phyloP scores from a whole-genome alignment of 2,888 invertebrate species.

The Odiellus spinosus region DNA sequence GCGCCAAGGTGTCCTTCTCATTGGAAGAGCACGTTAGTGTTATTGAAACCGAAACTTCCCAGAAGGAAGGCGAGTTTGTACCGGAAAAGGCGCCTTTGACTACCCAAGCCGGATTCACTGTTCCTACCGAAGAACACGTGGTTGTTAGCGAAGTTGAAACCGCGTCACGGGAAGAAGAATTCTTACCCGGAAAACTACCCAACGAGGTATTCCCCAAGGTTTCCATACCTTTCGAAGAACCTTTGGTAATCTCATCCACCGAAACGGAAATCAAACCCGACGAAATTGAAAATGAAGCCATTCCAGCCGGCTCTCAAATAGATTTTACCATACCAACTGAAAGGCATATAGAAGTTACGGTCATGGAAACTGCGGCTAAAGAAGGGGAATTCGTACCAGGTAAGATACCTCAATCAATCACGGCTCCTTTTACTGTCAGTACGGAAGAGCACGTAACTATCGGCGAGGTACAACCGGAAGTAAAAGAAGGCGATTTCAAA shows the following conservation, averaged over 20 bases:
- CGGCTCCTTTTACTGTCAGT: constrained; percentile 14
- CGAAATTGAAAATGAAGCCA: not conserved
- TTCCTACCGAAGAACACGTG: constrained; percentile 15
- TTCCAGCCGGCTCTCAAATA: not conserved
- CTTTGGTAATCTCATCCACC: constrained; percentile 9
- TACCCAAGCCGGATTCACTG: constrained; percentile 10
- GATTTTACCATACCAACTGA: constrained; percentile 3
- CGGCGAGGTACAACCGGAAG: constrained; percentile 1
- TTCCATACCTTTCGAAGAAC: constrained; percentile 11
- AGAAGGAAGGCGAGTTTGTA: constrained; percentile 17
- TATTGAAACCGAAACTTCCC: constrained; percentile 13
- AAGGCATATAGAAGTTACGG: constrained; percentile 12
- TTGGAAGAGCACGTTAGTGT: constrained; percentile 12
- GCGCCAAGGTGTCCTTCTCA: constrained; percentile 11
- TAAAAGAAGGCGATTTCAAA: constrained; percentile 10
- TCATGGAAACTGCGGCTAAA: constrained; percentile 9
- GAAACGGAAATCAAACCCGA: not conserved
- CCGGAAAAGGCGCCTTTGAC: constrained; percentile 9
- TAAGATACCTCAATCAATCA: constrained; percentile 9
- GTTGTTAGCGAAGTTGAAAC: constrained; percentile 8
- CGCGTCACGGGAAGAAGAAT: constrained; percentile 16
- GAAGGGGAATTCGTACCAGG: constrained; percentile 8
- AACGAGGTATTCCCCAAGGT: constrained; percentile 11
- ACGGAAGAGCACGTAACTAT: constrained; percentile 18
- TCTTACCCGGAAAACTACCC: constrained; percentile 11